Evolutionary conservation across 92 coral and sea anemone species (phyloP).

Genomic region (Epizoanthus fatuus): DNA sequence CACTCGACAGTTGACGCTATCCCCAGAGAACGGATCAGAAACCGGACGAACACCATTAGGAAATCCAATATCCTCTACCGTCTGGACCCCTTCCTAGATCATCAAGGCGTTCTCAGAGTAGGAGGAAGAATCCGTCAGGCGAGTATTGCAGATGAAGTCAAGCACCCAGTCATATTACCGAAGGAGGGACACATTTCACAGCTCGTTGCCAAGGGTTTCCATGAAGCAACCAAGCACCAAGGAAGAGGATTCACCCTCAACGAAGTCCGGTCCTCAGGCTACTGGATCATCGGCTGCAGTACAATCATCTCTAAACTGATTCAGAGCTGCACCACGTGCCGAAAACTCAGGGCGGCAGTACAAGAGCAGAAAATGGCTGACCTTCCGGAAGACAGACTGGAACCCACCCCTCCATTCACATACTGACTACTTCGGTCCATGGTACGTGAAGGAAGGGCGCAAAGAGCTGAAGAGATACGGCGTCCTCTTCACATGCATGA

Average conservation of each 20-base stretch:
- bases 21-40: neutral
- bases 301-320: constrained; percentile 40
- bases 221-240: constrained; percentile 64
- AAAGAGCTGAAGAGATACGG: constrained; percentile 53
- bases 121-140: constrained; percentile 43
- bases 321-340: neutral
- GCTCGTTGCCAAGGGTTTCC: constrained; percentile 24
- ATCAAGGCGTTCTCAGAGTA: constrained; percentile 29
- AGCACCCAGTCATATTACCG: constrained; percentile 50
- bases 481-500: no score
- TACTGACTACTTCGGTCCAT: constrained; percentile 60
- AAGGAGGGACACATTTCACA: constrained; percentile 23
- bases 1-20: neutral
- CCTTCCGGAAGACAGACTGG: constrained; percentile 50
- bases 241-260: constrained; percentile 72
- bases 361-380: constrained; percentile 46
- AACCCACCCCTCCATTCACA: constrained; percentile 56
- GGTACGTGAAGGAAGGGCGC: constrained; percentile 56
- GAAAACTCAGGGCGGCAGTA: neutral
- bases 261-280: constrained; percentile 67
- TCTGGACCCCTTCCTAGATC: constrained; percentile 36
- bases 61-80: constrained; percentile 25
- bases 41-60: neutral
- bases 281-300: constrained; percentile 66
- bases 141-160: constrained; percentile 29